A percentile compares a stretch with the other conserved stretches of the same genome.
phyloP scores from a whole-genome alignment of 2,113 vertebrate species.

The Anhinga anhinga region DNA sequence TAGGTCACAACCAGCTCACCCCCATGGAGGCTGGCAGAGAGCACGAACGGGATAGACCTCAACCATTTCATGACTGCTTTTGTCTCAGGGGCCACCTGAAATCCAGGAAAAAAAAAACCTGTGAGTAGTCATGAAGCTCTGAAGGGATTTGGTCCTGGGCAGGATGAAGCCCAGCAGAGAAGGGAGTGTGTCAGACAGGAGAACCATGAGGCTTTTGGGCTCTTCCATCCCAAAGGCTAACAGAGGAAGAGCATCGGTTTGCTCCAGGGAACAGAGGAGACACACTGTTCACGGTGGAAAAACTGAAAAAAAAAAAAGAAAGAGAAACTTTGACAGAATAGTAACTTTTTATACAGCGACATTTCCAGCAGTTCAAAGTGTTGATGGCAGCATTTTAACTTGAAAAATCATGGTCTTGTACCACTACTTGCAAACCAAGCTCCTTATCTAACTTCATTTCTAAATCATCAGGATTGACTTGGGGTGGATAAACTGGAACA shows the following conservation, averaged over 20 bases:
- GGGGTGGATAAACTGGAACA: neutral
- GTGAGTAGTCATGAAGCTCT: neutral
- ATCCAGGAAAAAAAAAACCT: neutral
- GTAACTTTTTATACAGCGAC: neutral
- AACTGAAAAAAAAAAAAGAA: neutral
- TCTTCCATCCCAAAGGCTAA: neutral
- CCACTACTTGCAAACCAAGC: neutral
- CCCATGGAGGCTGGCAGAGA: conserved; percentile 94
- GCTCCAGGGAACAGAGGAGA: neutral
- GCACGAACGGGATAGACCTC: conserved; percentile 85
- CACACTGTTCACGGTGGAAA: neutral
- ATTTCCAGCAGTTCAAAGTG: neutral
- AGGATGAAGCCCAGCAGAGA: neutral
- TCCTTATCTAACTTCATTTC: neutral
- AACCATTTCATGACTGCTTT: conserved; percentile 97
- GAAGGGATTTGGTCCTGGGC: neutral
- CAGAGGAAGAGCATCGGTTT: neutral
- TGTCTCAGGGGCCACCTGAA: conserved; percentile 94
- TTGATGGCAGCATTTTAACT: neutral
- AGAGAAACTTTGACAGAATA: neutral
- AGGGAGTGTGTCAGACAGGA: neutral
- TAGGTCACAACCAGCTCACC: conserved; percentile 95
- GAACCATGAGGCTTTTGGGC: neutral
- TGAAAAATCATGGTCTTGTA: neutral
- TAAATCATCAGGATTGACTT: neutral